A percentile compares a stretch with the other conserved stretches of the same genome.
phyloP scores from a whole-genome alignment of 2,888 invertebrate genomes.

The Spatulosminthurus flaviceps region DNA sequence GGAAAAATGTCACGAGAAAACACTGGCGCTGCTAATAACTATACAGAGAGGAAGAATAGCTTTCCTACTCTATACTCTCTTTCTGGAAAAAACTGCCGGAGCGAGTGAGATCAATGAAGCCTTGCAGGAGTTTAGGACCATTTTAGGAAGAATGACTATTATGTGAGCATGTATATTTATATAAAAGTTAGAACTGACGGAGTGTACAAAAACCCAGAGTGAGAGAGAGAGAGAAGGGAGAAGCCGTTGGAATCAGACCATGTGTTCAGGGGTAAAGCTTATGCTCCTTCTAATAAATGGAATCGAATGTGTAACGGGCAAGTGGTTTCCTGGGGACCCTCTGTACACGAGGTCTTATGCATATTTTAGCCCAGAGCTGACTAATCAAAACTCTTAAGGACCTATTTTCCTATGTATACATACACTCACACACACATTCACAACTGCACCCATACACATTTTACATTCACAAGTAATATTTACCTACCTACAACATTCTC shows the following conservation, averaged over 20 bases:
- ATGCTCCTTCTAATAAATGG: slow-evolving; percentile 16
- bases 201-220: background rate
- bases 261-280: background rate
- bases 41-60: background rate
- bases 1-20: background rate
- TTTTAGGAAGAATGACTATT: background rate
- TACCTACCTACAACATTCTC: too few species aligned
- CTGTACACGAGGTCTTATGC: background rate
- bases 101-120: slow-evolving; percentile 10
- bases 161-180: background rate
- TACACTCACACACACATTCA: too few species aligned
- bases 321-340: slow-evolving; percentile 18
- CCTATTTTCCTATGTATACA: too few species aligned
- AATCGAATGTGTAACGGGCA: background rate
- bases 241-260: slow-evolving; percentile 3
- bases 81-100: slow-evolving; percentile 7
- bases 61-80: too few species aligned
- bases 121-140: slow-evolving; percentile 11
- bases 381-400: background rate
- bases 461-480: too few species aligned
- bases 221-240: slow-evolving; percentile 10
- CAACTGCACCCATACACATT: too few species aligned
- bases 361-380: background rate
- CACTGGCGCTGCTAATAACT: background rate
- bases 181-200: background rate